These are phyloP conservation scores for Drosophila pseudotalamancana DNA, from an alignment of 2,888 invertebrate species.

Conservation along the genomic window DNA sequence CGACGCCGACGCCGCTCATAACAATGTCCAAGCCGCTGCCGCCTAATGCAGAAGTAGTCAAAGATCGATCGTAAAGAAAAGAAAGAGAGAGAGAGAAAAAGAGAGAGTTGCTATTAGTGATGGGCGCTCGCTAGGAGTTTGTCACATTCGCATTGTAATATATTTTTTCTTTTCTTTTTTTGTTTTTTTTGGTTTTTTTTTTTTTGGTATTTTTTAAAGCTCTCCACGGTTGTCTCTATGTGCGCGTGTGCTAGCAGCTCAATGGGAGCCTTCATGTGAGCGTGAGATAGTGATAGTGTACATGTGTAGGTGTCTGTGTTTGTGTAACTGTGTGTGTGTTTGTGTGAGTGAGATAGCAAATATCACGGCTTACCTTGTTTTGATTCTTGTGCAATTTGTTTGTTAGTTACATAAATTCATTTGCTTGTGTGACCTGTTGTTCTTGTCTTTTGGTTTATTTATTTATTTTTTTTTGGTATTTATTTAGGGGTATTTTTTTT, in stretches of 20 bases:
- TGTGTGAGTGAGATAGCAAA: constrained; percentile 56
- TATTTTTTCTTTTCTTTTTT: background rate
- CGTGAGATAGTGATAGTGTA: constrained; percentile 16
- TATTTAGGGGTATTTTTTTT: constrained; percentile 14
- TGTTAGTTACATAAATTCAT: constrained; percentile 43
- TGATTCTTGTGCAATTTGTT: constrained; percentile 54
- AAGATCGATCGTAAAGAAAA: constrained; percentile 11
- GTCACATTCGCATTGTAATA: too few species aligned
- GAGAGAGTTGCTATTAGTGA: constrained; percentile 38
- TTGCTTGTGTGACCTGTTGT: constrained; percentile 61
- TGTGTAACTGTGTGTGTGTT: constrained; percentile 13
- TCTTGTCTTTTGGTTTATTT: constrained; percentile 38
- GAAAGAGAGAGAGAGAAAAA: background rate
- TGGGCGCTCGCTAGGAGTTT: constrained; percentile 10
- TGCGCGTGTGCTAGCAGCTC: constrained; percentile 82
- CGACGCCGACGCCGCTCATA: constrained; percentile 63
- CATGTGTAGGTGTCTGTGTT: constrained; percentile 13
- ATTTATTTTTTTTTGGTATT: constrained; percentile 35
- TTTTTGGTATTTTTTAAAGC: constrained; percentile 32
- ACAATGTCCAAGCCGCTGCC: constrained; percentile 65
- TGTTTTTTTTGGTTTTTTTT: background rate
- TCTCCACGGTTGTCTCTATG: constrained; percentile 68
- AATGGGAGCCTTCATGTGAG: constrained; percentile 51
- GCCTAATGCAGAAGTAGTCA: constrained; percentile 36
- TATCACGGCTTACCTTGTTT: constrained; percentile 76